These are phyloP conservation scores for Leucophora obtusa DNA, from an alignment of 2,888 invertebrate species.

Conservation along the genomic window DNA sequence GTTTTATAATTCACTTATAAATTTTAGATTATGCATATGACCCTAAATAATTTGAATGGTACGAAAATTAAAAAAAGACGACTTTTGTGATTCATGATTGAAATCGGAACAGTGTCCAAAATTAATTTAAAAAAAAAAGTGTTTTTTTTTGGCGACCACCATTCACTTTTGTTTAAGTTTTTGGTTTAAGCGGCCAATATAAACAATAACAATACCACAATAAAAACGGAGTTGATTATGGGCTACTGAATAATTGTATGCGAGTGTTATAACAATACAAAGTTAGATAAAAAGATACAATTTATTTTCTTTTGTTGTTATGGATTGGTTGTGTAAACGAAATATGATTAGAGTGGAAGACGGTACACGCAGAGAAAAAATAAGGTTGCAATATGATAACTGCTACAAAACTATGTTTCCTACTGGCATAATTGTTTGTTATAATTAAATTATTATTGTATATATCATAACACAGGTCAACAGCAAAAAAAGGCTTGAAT, in stretches of 20 bases:
- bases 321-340: slow-evolving; percentile 28
- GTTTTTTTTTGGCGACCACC: slow-evolving; percentile 13
- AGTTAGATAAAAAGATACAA: slow-evolving; percentile 4
- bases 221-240: slow-evolving; percentile 12
- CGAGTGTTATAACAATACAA: neutral
- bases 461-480: too few species aligned
- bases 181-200: slow-evolving; percentile 15
- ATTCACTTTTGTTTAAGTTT: slow-evolving; percentile 26
- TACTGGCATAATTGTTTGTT: too few species aligned
- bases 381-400: too few species aligned
- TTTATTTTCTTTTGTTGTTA: slow-evolving; percentile 20
- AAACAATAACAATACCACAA: slow-evolving; percentile 5
- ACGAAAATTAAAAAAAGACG: too few species aligned
- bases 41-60: too few species aligned
- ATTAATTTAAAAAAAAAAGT: too few species aligned
- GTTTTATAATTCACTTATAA: too few species aligned
- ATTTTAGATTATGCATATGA: too few species aligned
- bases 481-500: too few species aligned
- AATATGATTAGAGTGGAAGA: neutral
- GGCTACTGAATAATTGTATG: slow-evolving; percentile 32
- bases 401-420: too few species aligned
- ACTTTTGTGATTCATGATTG: neutral
- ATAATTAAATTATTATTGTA: too few species aligned
- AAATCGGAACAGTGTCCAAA: too few species aligned
- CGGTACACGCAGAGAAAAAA: neutral